Conservation (phyloP, 2,113 vertebrate species). For the Phalacrocorax brasilianus region DNA sequence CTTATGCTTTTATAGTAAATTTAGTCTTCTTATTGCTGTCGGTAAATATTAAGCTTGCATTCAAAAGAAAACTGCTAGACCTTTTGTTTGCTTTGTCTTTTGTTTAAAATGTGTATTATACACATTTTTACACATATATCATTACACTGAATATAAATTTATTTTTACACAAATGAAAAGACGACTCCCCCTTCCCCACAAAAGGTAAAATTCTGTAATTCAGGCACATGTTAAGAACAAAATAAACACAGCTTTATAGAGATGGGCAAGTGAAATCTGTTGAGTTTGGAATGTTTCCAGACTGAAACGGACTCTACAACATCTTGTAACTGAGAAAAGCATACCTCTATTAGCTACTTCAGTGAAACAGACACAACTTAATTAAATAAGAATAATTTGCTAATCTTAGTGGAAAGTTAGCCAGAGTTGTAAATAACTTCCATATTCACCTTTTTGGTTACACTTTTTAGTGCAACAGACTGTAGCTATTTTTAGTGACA, state of each 20-base stretch:
- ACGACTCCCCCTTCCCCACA: background rate
- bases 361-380: background rate
- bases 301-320: background rate
- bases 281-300: slow-evolving; percentile 14
- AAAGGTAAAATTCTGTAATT: background rate
- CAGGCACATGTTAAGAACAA: background rate
- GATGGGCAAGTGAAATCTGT: background rate
- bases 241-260: background rate
- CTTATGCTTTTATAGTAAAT: background rate
- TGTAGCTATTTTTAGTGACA: background rate
- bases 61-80: background rate
- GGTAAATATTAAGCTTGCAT: background rate
- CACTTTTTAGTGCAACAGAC: background rate
- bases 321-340: background rate
- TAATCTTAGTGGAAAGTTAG: background rate
- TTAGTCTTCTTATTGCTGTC: background rate
- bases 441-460: background rate
- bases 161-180: background rate
- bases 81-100: background rate
- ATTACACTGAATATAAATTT: background rate
- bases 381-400: background rate
- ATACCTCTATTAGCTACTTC: background rate
- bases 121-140: background rate
- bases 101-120: background rate
- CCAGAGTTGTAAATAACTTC: background rate